Evolutionary conservation across 2,113 vertebrate species (phyloP).

Genomic region (Tragelaphus buxtoni): DNA sequence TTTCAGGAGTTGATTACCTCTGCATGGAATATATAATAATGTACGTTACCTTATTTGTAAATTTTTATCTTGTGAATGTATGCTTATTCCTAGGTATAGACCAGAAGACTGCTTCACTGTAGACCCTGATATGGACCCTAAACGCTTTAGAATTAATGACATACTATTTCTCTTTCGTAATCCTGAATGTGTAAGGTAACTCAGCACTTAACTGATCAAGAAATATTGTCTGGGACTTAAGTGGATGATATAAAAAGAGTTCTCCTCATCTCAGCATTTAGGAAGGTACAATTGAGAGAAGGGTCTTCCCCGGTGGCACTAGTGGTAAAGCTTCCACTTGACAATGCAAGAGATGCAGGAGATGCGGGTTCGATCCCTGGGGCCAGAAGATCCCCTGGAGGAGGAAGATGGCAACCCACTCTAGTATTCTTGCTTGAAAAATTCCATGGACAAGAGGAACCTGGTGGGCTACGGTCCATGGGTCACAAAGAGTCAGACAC

Average conservation of each 20-base stretch:
- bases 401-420: background rate
- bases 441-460: background rate
- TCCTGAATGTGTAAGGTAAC: slow-evolving; percentile 71
- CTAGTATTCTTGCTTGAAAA: background rate
- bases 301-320: background rate
- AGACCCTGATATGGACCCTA: slow-evolving; percentile 61
- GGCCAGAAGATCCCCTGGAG: background rate
- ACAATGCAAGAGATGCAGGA: background rate
- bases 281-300: background rate
- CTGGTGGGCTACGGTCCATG: background rate
- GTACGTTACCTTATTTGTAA: background rate
- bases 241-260: background rate
- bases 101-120: background rate
- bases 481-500: background rate
- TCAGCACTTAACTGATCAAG: background rate
- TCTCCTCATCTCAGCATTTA: background rate
- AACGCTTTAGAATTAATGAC: slow-evolving; percentile 71
- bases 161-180: slow-evolving; percentile 71
- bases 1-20: background rate
- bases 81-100: slow-evolving; percentile 68
- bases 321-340: background rate
- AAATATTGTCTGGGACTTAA: background rate
- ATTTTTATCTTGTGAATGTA: background rate
- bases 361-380: background rate
- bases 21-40: background rate